Evolutionary conservation across 1,140 invertebrate genomes (phyloP).

Genomic region (Araneus ventricosus): DNA sequence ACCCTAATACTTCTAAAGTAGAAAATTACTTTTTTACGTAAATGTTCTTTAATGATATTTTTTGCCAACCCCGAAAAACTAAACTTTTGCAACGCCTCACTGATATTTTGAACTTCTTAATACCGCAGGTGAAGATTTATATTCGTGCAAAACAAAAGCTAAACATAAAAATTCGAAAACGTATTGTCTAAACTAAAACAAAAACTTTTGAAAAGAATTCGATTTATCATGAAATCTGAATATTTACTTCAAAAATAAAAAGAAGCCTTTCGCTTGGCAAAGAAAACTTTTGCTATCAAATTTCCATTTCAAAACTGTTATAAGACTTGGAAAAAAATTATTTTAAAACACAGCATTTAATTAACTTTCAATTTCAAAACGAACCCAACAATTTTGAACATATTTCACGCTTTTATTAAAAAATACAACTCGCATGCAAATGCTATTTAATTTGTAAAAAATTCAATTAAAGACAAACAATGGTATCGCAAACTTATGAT

Average conservation of each 20-base stretch:
- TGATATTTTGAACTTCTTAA: too few species aligned
- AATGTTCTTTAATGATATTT: too few species aligned
- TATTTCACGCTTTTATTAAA: background rate
- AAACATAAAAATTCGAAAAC: too few species aligned
- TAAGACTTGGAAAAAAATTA: background rate
- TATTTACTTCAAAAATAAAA: background rate
- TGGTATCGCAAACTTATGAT: background rate
- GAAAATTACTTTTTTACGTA: too few species aligned
- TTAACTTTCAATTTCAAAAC: background rate
- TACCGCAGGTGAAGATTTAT: too few species aligned
- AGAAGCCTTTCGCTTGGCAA: background rate
- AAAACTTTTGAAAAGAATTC: too few species aligned
- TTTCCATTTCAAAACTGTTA: background rate
- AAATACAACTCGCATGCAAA: background rate
- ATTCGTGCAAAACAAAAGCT: too few species aligned
- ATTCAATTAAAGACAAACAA: slow-evolving; percentile 28
- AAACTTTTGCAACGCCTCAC: too few species aligned
- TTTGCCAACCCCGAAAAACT: too few species aligned
- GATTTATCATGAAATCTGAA: background rate
- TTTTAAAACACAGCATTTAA: background rate
- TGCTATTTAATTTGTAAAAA: background rate
- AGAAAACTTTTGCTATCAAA: background rate
- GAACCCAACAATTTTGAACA: background rate
- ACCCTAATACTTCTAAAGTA: too few species aligned
- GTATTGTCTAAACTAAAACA: too few species aligned